Percentiles rank a stretch among this genome's conserved stretches.
Conservation (phyloP, 2,888 invertebrate species). For the Aquatica leii region DNA sequence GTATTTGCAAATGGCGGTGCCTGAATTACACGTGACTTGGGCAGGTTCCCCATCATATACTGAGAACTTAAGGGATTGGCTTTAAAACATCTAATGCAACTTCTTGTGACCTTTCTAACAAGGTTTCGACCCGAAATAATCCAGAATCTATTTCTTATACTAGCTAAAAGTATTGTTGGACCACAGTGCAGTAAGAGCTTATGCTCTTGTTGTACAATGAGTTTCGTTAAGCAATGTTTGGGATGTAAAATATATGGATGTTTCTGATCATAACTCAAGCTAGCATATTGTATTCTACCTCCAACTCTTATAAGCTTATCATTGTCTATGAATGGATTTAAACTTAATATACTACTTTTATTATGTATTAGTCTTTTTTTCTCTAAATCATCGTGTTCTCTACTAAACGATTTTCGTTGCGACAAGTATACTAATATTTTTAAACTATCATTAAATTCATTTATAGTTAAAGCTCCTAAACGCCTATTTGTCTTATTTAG, state of each 20-base stretch:
- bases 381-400: too few relatives aligned
- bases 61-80: constrained; percentile 24
- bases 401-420: too few relatives aligned
- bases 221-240: constrained; percentile 19
- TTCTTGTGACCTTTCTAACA: constrained; percentile 1
- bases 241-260: constrained; percentile 32
- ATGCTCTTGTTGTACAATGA: constrained; percentile 27
- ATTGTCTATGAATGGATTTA: constrained; percentile 32
- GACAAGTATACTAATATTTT: too few relatives aligned
- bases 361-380: too few relatives aligned
- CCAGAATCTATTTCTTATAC: constrained; percentile 32
- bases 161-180: constrained; percentile 31
- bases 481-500: too few relatives aligned
- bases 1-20: constrained; percentile 24
- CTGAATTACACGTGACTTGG: constrained; percentile 18
- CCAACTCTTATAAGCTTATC: constrained; percentile 37
- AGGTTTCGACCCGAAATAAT: constrained; percentile 13
- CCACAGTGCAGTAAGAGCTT: constrained; percentile 27
- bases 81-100: constrained; percentile 25
- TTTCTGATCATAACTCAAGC: constrained; percentile 22
- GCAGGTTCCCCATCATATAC: constrained; percentile 35
- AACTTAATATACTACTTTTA: constrained; percentile 7
- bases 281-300: constrained; percentile 32
- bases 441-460: too few relatives aligned
- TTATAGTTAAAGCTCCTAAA: too few relatives aligned